Evolutionary conservation across 2,113 vertebrate genomes (phyloP), one percentile per base, ranked within the genome.

Genomic region (Limnothrissa miodon): DNA sequence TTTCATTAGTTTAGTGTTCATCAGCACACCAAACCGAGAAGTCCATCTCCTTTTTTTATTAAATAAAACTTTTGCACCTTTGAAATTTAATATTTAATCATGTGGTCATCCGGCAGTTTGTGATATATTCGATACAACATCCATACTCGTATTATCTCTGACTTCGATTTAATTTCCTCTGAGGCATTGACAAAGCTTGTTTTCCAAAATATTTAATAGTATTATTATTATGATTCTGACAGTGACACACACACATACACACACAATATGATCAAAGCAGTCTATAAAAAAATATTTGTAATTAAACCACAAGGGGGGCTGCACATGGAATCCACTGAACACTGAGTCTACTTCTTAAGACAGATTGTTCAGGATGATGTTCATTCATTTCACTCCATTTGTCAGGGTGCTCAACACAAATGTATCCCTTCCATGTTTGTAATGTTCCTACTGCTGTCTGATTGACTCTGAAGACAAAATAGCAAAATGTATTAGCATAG

Each of bases 401-500:
- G 23, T 33, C 39, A 79, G 21, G 23, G 48, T 81, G 53, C 46
- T 46, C 45, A 66, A 62, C 45, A 48, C 85, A 80, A 79, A 33
- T 51, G 81, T 74, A 79, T n/a, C 81, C 79, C 46, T 80, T 70
- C 83, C 23, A n/a, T 83, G 33, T 88, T 4, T 87, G 86, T 39
- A 0, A 1, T 85, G 70, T 81, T 62, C 21, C 74, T 83, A 45
- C 74, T 78, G 85, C 87, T 90, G 83, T 88, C 78, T 81, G 53
- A 82, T 87, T 89, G 82, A 82, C 83, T 89, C 84, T 84, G 56
- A 89, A 39, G 56, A 89, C 66, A 45, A 87, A 82, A 84, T 86
- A 87, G 89, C 82, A 90, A 45, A 79, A 87, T 87, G 88, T 88
- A 86, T 80, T 91, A 91, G 91, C 70, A 36, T 90, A 91, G 86